Evolutionary conservation across 2,797 vertebrate genomes (phyloP).

Genomic region (Gymnocypris eckloni): DNA sequence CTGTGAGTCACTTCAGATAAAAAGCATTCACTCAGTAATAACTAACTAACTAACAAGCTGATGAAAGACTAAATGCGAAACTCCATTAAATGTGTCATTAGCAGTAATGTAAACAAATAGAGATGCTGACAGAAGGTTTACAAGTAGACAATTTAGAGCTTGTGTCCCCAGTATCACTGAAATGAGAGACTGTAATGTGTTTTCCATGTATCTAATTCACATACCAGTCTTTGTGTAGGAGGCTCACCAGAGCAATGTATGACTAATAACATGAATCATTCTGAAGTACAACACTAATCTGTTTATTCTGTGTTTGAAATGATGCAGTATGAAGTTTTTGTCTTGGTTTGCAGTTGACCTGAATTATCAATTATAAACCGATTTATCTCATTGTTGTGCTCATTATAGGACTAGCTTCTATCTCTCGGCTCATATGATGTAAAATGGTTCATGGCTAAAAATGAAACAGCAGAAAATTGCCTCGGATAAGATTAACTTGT

Average conservation of each 20-base stretch:
- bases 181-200: neutral
- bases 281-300: neutral
- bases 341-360: neutral
- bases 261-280: slow-evolving; percentile 31
- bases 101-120: slow-evolving; percentile 15
- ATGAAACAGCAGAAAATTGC: slow-evolving; percentile 29
- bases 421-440: slow-evolving; percentile 9
- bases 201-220: neutral
- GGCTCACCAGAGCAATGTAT: neutral
- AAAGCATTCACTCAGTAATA: slow-evolving; percentile 28
- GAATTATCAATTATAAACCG: slow-evolving; percentile 14
- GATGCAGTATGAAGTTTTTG: neutral
- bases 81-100: slow-evolving; percentile 30
- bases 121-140: neutral
- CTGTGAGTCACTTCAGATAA: slow-evolving; percentile 36
- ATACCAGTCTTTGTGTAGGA: neutral
- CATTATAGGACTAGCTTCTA: neutral
- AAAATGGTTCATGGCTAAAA: slow-evolving; percentile 24
- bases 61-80: slow-evolving; percentile 27
- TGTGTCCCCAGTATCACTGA: neutral
- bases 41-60: slow-evolving; percentile 25
- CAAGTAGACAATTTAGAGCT: neutral
- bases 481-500: slow-evolving; percentile 20
- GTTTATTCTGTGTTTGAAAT: neutral
- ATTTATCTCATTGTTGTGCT: neutral